phyloP scores from a whole-genome alignment of 2,113 vertebrate species.

The Seriola aureovittata region DNA sequence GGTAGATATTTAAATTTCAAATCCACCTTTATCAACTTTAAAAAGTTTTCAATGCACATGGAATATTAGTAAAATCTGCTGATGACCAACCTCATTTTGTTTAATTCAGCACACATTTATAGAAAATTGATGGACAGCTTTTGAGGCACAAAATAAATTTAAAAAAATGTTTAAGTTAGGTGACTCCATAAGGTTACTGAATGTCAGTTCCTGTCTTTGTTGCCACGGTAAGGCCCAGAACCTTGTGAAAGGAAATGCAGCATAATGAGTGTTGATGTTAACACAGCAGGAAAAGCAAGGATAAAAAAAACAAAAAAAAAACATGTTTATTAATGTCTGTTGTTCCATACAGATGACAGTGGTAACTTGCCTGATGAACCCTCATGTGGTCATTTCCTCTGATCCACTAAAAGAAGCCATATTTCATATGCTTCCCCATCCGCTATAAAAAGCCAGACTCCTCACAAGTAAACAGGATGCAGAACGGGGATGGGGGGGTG shows the following conservation, averaged over 20 bases:
- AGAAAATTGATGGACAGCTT: not conserved
- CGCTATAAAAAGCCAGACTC: slow-evolving; percentile 50
- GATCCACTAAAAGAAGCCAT: slow-evolving; percentile 36
- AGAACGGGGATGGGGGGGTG: not conserved
- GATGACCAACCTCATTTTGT: not conserved
- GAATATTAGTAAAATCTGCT: not conserved
- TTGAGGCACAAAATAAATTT: not conserved
- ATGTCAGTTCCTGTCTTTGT: slow-evolving; percentile 17
- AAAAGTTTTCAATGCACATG: not conserved
- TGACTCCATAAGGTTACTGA: not conserved
- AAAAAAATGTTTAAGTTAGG: not conserved
- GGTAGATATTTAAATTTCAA: not conserved
- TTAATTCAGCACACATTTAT: not conserved
- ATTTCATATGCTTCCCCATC: slow-evolving; percentile 60
- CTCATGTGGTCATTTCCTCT: slow-evolving; percentile 55
- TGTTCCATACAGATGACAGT: slow-evolving; percentile 11
- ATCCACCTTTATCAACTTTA: not conserved
- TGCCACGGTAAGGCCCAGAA: slow-evolving; percentile 19
- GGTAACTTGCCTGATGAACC: slow-evolving; percentile 10
- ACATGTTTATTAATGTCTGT: not conserved
- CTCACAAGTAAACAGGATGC: slow-evolving; percentile 74
- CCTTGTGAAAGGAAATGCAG: slow-evolving; percentile 29
- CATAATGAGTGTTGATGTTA: slow-evolving; percentile 20
- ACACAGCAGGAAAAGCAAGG: not conserved
- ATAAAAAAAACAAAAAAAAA: not conserved